A percentile compares a stretch with the other conserved stretches of the same genome.
phyloP scores from a whole-genome alignment of 2,888 invertebrate genomes.

The Latheticus oryzae region DNA sequence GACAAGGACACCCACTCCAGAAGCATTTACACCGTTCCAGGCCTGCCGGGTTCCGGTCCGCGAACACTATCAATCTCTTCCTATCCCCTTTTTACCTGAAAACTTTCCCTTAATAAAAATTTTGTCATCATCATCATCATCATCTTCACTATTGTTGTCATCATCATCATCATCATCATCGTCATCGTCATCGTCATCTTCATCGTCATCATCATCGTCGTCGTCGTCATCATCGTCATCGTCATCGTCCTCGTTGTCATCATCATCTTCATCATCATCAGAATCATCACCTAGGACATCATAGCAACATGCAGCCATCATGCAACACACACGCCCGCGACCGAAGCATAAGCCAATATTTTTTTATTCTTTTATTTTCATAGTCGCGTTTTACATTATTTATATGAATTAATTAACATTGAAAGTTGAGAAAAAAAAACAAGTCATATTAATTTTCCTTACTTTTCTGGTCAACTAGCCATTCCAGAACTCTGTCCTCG shows the following conservation, averaged over 20 bases:
- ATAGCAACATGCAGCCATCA: constrained; percentile 64
- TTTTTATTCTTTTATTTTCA: constrained; percentile 19
- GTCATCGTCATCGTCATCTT: constrained; percentile 64
- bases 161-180: constrained; percentile 66
- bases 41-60: constrained; percentile 50
- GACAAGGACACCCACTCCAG: constrained; percentile 61
- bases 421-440: constrained; percentile 46
- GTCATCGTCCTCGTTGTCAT: constrained; percentile 65
- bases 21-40: constrained; percentile 52
- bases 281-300: constrained; percentile 63
- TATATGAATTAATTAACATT: constrained; percentile 39
- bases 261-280: constrained; percentile 56
- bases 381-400: constrained; percentile 15
- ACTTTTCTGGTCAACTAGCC: constrained; percentile 97
- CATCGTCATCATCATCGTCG: constrained; percentile 69
- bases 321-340: constrained; percentile 57
- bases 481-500: constrained; percentile 94
- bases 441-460: constrained; percentile 75
- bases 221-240: constrained; percentile 66
- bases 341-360: constrained; percentile 43
- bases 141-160: constrained; percentile 65
- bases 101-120: constrained; percentile 61
- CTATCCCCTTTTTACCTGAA: constrained; percentile 68
- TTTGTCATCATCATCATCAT: constrained; percentile 65
- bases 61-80: constrained; percentile 42